A percentile compares a stretch with the other conserved stretches of the same genome.
Conservation (phyloP, 2,113 vertebrate species). For the Herpailurus yagouaroundi region DNA sequence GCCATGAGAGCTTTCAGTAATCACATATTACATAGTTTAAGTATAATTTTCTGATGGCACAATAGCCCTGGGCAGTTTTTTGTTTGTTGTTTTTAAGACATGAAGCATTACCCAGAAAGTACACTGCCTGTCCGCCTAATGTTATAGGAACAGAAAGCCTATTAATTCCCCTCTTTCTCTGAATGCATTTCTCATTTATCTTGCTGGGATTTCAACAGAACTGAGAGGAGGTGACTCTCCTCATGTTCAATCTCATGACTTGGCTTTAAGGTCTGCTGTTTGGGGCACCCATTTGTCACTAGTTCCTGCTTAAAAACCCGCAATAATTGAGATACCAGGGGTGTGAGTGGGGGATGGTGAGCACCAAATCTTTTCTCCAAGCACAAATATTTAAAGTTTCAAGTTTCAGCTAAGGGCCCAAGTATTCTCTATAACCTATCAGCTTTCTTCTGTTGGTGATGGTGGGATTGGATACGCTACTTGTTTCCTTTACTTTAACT, state of each 20-base stretch:
- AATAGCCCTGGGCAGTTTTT: not conserved
- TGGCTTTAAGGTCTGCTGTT: not conserved
- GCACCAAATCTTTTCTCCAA: not conserved
- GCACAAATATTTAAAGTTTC: conserved; percentile 14
- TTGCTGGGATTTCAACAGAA: conserved; percentile 29
- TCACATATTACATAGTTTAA: conserved; percentile 1
- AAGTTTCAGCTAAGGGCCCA: not conserved
- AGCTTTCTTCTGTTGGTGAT: not conserved
- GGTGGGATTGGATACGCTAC: not conserved
- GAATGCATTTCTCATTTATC: conserved; percentile 34
- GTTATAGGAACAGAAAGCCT: conserved; percentile 51
- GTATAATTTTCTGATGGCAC: conserved; percentile 60
- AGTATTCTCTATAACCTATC: not conserved
- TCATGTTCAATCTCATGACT: not conserved
- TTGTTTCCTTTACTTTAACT: conserved; percentile 1
- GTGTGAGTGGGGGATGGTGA: not conserved
- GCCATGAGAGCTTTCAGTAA: conserved; percentile 40
- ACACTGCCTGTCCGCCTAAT: conserved; percentile 12
- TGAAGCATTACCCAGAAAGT: conserved; percentile 41
- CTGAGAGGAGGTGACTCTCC: not conserved
- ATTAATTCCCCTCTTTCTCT: conserved; percentile 51
- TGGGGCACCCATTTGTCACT: not conserved
- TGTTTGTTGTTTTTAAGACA: conserved; percentile 69
- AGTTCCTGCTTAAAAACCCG: not conserved
- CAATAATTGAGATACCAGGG: conserved; percentile 38